Base-by-base conservation (phyloP, 2,113 vertebrate genomes). In the Monopterus albus region DNA sequence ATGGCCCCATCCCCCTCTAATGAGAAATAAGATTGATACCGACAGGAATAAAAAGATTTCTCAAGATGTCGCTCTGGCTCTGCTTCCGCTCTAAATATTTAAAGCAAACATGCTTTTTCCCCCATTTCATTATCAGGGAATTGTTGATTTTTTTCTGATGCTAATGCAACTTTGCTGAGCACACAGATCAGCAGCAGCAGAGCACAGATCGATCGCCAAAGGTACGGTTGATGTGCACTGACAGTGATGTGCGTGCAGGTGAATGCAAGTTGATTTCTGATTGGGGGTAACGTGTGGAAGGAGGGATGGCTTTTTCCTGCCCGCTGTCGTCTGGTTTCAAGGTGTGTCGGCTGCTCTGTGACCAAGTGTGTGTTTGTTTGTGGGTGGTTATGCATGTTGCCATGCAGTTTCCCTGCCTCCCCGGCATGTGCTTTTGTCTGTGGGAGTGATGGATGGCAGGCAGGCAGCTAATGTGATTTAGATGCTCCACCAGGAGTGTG, bases 401-500 rank as follows among this genome's bases (percentile, higher is more conserved):
- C 86, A 67, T 89, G 89, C 90, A 86, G 88, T 87, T 89, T 84
- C 75, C 67, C 78, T 85, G 78, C 79, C 76, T 85, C 72, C 75
- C 75, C 47, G 47, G 75, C 81, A 85, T 88, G 81, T 73, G 85
- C 86, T 83, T 91, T 87, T 88, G 90, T 93, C 89, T 91, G 90
- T 87, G 81, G 89, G 89, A 90, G 89, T 93, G 91, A 93, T 91
- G 90, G 91, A 93, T 94, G 89, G 86, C 84, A 88, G 89, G 81
- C 87, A 81, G 83, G 79, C 87, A 68, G 82, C 81, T 92, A 93
- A 93, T 92, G 88, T 93, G 90, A 92, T 94, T 94, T 93, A 88
- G 87, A 89, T 90, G 85, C 84, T 89, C 83, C 76, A 83, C 86
- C 86, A 79, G 88, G 83, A 81, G 74, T 26, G 81, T 71, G 77